Percentiles rank a stretch among this genome's conserved stretches.
Conservation (phyloP, 2,113 vertebrate species). For the Mormyrus lacerda region DNA sequence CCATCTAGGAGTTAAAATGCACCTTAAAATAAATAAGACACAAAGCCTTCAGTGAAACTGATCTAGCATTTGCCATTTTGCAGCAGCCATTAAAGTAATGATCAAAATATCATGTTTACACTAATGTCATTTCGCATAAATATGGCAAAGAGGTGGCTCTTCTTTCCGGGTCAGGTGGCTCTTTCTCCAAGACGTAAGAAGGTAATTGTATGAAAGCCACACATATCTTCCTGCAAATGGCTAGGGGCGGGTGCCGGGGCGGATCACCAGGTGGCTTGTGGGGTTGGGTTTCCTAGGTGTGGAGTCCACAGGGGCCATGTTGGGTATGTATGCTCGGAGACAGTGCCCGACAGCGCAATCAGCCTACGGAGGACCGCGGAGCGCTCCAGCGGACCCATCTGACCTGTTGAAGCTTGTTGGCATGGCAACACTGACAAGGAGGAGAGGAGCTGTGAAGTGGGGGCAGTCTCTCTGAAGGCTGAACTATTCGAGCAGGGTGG, state of each 20-base stretch:
- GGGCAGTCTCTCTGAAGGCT: conserved; percentile 38
- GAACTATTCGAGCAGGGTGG: not conserved
- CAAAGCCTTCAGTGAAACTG: not conserved
- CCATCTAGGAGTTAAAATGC: not conserved
- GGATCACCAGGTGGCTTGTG: not conserved
- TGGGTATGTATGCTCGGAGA: not conserved
- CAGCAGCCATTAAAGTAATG: conserved; percentile 5
- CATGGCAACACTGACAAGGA: conserved; percentile 54
- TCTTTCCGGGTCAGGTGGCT: not conserved
- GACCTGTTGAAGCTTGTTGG: conserved; percentile 59
- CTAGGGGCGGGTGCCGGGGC: not conserved
- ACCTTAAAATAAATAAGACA: not conserved
- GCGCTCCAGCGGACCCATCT: conserved; percentile 37
- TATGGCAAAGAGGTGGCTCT: not conserved
- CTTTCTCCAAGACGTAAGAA: not conserved
- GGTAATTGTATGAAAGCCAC: not conserved
- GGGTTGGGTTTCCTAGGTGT: not conserved
- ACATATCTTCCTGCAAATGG: not conserved
- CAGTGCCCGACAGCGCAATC: not conserved
- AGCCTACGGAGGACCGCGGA: not conserved
- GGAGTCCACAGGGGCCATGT: not conserved
- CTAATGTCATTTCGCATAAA: conserved; percentile 2
- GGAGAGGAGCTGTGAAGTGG: conserved; percentile 39
- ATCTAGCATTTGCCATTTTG: conserved; percentile 9
- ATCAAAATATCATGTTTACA: conserved; percentile 15